Conservation (phyloP, 2,888 invertebrate genomes). For the Drosophila ezoana region DNA sequence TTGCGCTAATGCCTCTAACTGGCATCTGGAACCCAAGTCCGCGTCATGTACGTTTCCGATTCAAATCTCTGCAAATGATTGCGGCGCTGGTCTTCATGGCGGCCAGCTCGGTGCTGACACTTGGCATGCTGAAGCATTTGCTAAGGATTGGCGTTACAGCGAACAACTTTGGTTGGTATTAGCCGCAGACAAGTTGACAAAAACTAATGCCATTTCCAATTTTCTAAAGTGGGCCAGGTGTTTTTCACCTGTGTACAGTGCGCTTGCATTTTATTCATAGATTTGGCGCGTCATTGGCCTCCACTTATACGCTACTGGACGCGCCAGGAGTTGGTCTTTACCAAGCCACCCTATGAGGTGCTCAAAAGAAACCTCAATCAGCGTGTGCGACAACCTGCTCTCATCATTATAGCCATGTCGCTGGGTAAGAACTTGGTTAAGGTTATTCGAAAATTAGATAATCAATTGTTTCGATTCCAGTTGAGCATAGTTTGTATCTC, state of each 20-base stretch:
- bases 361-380: conserved; percentile 64
- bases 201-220: neutral
- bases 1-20: conserved; percentile 86
- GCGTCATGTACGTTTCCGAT: conserved; percentile 70
- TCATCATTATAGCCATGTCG: conserved; percentile 69
- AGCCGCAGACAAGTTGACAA: too few relatives aligned
- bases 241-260: conserved; percentile 79
- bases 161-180: conserved; percentile 81
- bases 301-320: conserved; percentile 81
- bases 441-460: rapidly evolving
- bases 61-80: conserved; percentile 72
- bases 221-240: conserved; percentile 73
- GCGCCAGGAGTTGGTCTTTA: conserved; percentile 78
- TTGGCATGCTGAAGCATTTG: conserved; percentile 62
- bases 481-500: conserved; percentile 78
- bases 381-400: conserved; percentile 73
- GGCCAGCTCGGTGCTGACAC: conserved; percentile 52
- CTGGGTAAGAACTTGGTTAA: conserved; percentile 52
- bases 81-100: conserved; percentile 63
- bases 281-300: conserved; percentile 81
- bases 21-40: conserved; percentile 85
- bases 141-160: conserved; percentile 78
- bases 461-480: conserved; percentile 36
- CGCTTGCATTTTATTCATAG: conserved; percentile 77
- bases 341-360: conserved; percentile 74